These are phyloP conservation scores for Myathropa florea DNA, from an alignment of 2,888 invertebrate species.

Conservation along the genomic window DNA sequence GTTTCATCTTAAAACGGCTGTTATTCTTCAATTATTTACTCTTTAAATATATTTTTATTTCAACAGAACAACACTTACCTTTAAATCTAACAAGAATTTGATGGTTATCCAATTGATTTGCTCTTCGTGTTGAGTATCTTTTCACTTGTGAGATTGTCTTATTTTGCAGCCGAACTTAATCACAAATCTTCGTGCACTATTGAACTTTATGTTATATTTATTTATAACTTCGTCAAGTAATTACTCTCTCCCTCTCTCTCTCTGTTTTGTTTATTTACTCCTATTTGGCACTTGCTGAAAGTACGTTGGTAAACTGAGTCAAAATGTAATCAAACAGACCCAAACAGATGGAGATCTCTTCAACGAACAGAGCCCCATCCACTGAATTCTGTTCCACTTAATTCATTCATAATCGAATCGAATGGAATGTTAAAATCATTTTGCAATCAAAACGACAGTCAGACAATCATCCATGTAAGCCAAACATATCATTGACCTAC, in stretches of 20 bases:
- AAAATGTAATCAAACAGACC: not conserved
- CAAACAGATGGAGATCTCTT: not conserved
- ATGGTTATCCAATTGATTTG: conserved; percentile 34
- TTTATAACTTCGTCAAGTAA: not conserved
- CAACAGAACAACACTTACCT: conserved; percentile 14
- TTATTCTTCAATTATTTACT: not conserved
- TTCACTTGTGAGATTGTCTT: not conserved
- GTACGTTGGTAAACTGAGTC: not conserved
- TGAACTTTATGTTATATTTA: not conserved
- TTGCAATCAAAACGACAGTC: not conserved
- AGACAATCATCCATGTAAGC: not conserved
- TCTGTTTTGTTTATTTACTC: not conserved
- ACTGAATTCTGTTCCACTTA: not conserved
- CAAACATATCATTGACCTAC: conserved; percentile 16
- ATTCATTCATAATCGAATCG: not conserved
- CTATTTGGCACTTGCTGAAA: not conserved
- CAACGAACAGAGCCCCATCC: not conserved
- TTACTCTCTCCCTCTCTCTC: not conserved
- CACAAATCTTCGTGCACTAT: not conserved
- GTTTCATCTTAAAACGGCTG: not conserved
- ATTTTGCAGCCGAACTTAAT: not conserved
- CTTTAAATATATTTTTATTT: not conserved
- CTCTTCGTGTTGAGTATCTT: not conserved
- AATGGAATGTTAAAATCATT: not conserved
- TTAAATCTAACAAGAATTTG: conserved; percentile 9